phyloP scores from a whole-genome alignment of 1,140 invertebrate species.

The Polypedilum vanderplanki region DNA sequence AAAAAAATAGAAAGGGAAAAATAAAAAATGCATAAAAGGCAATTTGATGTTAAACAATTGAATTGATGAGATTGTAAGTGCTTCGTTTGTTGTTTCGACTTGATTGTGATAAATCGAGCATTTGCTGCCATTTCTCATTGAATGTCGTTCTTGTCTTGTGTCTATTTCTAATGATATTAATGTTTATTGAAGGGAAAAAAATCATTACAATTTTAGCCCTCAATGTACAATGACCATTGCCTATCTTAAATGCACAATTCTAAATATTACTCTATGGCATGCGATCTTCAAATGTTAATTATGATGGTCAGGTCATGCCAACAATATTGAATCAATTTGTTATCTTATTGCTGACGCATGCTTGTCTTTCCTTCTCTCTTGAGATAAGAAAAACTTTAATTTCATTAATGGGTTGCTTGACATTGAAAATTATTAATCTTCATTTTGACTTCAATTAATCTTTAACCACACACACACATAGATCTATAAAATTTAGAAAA shows the following conservation, averaged over 20 bases:
- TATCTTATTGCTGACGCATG: neutral
- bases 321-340: constrained; percentile 24
- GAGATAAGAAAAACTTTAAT: too few relatives aligned
- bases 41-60: constrained; percentile 22
- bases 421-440: too few relatives aligned
- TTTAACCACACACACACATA: too few relatives aligned
- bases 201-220: too few relatives aligned
- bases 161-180: too few relatives aligned
- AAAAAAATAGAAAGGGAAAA: neutral
- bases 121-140: neutral
- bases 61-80: constrained; percentile 25
- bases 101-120: neutral
- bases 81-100: neutral
- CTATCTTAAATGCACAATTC: neutral
- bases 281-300: constrained; percentile 10
- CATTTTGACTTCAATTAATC: too few relatives aligned
- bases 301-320: constrained; percentile 26
- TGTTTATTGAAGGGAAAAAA: too few relatives aligned
- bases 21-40: neutral
- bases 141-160: too few relatives aligned
- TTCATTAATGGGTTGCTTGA: too few relatives aligned
- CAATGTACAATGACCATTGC: too few relatives aligned
- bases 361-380: neutral
- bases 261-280: neutral
- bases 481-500: too few relatives aligned